Evolutionary conservation across 2,113 vertebrate species (phyloP), one percentile per base, ranked within the genome.

Genomic region (Cyanistes caeruleus): DNA sequence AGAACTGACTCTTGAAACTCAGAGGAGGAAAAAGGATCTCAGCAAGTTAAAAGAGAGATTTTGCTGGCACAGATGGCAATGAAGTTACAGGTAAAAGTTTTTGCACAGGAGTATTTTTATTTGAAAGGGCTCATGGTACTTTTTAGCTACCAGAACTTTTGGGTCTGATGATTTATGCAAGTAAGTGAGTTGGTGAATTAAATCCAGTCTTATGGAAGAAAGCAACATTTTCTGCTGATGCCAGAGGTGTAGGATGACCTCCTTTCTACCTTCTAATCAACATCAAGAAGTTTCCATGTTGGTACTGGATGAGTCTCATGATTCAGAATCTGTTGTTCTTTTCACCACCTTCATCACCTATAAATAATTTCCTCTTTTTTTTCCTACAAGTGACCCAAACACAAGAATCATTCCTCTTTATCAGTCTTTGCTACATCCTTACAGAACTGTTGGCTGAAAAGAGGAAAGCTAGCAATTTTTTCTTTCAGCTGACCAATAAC

Each of bases 91-190:
- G 17, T 31, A 24, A 30, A 89, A 63, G 4, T 33, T 17, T 55
- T 44, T 7, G 1, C 2, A 2, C 13, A 33, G 0, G 0, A 56
- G 15, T 20, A 7, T 44, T 56, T 23, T 41, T 48, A 39, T 49
- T 43, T 92, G 41, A 56, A 76, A 83, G 14, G 8, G n/a, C 5
- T 91, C 0, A 0, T 46, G 44, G 25, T 39, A 30, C 9, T 69
- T 80, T 83, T 80, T 1, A 4, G 46, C 20, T 27, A 77, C 31
- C 11, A 64, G 30, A 87, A 49, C 13, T 80, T 90, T 53, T 31
- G 17, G 0, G 3, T 79, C 39, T 74, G 15, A 41, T 69, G 43
- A 79, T 77, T 24, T 77, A 37, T 62, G 22, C 6, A 79, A 51
- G 43, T 15, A n/a, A 63, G 22, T 23, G 16, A 86, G 19, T 24